These are phyloP conservation scores for Heliconius congener DNA, from an alignment of 1,140 invertebrate species.

Conservation along the genomic window DNA sequence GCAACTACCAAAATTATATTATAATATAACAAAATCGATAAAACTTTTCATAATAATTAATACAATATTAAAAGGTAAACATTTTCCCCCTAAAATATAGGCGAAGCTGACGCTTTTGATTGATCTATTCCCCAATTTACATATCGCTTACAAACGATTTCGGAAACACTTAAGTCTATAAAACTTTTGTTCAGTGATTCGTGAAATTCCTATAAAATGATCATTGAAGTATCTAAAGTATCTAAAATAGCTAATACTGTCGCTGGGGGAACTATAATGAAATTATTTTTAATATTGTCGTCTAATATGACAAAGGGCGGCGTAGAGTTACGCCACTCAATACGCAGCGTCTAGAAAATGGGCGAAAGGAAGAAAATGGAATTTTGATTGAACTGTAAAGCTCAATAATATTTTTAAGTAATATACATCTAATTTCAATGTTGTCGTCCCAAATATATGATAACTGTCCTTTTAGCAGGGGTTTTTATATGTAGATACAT, in stretches of 20 bases:
- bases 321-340: too few species aligned
- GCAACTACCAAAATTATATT: not conserved
- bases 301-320: too few species aligned
- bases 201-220: slow-evolving; percentile 9
- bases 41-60: not conserved
- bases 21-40: not conserved
- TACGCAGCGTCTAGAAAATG: too few species aligned
- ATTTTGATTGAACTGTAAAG: too few species aligned
- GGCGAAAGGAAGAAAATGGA: too few species aligned
- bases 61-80: slow-evolving; percentile 7
- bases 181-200: not conserved
- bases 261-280: not conserved
- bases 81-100: not conserved
- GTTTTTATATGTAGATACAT: too few species aligned
- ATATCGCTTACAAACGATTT: slow-evolving; percentile 12
- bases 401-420: too few species aligned
- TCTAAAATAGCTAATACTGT: not conserved
- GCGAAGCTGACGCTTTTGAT: not conserved
- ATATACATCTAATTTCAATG: too few species aligned
- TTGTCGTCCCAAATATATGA: too few species aligned
- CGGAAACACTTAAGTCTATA: not conserved
- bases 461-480: too few species aligned
- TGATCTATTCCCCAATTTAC: slow-evolving; percentile 1
- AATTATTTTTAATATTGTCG: not conserved
- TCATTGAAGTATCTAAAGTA: slow-evolving; percentile 8